Conservation (phyloP, 2,113 vertebrate species). For the Gallinago jamesoni region DNA sequence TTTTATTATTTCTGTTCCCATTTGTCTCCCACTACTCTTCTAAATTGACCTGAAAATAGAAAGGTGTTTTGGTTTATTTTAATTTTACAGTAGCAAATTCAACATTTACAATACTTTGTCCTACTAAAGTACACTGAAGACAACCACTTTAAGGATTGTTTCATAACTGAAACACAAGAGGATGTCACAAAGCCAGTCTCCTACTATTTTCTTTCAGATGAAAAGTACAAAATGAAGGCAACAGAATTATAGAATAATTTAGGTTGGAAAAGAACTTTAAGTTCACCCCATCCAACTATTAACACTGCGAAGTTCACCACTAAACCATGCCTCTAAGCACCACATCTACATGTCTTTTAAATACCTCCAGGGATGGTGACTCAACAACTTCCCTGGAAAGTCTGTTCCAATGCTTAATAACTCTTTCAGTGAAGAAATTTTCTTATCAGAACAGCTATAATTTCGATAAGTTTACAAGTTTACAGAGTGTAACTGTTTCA, state of each 20-base stretch:
- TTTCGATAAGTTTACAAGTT: neutral
- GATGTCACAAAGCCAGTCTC: neutral
- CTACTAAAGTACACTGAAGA: neutral
- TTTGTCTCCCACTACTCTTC: neutral
- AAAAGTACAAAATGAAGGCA: neutral
- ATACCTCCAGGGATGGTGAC: neutral
- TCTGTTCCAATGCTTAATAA: neutral
- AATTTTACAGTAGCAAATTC: neutral
- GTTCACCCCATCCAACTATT: neutral
- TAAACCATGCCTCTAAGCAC: neutral
- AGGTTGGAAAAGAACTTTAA: neutral
- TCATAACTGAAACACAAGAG: neutral
- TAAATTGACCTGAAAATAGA: neutral
- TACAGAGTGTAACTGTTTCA: neutral
- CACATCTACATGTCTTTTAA: neutral
- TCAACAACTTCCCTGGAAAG: neutral
- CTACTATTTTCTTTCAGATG: neutral
- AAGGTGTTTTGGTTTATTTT: neutral
- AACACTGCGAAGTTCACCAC: neutral
- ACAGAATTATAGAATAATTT: neutral
- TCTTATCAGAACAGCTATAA: neutral
- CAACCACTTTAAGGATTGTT: neutral
- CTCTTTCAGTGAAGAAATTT: neutral
- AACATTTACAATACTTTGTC: neutral
- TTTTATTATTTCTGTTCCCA: neutral